Base-by-base conservation (phyloP, 1,140 invertebrate genomes). In the Ericerus pela region DNA sequence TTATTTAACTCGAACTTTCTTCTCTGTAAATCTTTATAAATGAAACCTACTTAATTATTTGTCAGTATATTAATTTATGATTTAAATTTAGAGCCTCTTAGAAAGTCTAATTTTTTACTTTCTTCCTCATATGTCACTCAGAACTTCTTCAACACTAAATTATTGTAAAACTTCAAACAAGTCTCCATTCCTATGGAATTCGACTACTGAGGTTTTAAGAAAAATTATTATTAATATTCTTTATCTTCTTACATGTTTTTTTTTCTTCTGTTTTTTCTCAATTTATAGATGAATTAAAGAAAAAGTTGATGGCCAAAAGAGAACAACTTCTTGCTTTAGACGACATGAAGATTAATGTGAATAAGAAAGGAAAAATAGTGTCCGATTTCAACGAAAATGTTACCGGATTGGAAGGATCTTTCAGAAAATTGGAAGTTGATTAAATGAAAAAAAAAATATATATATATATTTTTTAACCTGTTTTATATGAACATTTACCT, bases 201-300 rank as follows among this genome's bases (percentile, higher is more conserved):
- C 20, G 10, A 12, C 18, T 12, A 20, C 10, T 8, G 41, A 12
- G 5, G 5, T 8, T 14, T 6, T 16, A 43, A 58, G 22, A 22
- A 22, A 12, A 12, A 8, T 8, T 26, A 10, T 18, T 10, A 20
- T 28, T 31, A 12, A 11, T 27, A 14, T 12, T 55, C n/a, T 55
- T 56, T 11, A 53, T 26, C 10, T 56, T 18, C 26, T 11, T 27
- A 55, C n/a, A n/a, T n/a, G n/a, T n/a, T n/a, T 2, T 37, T 8
- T 37, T 14, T 16, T 36, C 28, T 55, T 38, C 37, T 33, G 47
- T 28, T 11, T 30, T 14, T 57, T 30, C 20, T 29, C 54, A 38
- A 54, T 56, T 66, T 65, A 0, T 62, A 72, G 71, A 59, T 14
- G 61, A 64, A 51, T 70, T 68, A 55, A 70, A 71, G 53, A 65